Evolutionary conservation across 1,140 invertebrate species (phyloP).

Genomic region (Apolygus lucorum): DNA sequence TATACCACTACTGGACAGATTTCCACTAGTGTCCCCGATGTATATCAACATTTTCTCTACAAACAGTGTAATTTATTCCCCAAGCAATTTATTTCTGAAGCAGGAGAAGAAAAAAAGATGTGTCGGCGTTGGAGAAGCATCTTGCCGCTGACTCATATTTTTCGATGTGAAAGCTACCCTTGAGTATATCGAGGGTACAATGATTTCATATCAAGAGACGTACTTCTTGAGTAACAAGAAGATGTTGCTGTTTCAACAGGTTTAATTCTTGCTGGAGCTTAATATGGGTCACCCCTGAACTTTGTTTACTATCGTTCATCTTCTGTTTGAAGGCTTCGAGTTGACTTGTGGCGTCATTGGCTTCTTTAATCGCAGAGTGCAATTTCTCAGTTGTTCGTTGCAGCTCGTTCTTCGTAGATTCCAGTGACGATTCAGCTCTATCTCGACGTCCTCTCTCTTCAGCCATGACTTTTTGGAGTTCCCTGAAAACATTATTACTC

Average conservation of each 20-base stretch:
- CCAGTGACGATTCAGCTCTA: slow-evolving; percentile 48
- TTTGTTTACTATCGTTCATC: slow-evolving; percentile 50
- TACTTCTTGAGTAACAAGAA: slow-evolving; percentile 45
- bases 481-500: slow-evolving; percentile 43
- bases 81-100: too few species aligned
- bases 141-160: too few species aligned
- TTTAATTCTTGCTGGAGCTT: slow-evolving; percentile 63
- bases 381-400: slow-evolving; percentile 35
- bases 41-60: too few species aligned
- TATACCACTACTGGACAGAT: too few species aligned
- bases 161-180: too few species aligned
- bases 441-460: slow-evolving; percentile 53
- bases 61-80: too few species aligned
- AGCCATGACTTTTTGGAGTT: slow-evolving; percentile 54
- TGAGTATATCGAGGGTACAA: too few species aligned
- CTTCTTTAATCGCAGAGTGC: slow-evolving; percentile 46
- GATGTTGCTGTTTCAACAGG: slow-evolving; percentile 59
- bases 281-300: slow-evolving; percentile 52
- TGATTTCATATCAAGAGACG: too few species aligned
- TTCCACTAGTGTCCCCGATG: too few species aligned
- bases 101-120: too few species aligned
- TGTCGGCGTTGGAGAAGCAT: too few species aligned
- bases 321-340: slow-evolving; percentile 54
- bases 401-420: slow-evolving; percentile 43
- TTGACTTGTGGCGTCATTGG: slow-evolving; percentile 51